A percentile compares a stretch with the other conserved stretches of the same genome.
Evolutionary conservation across 2,888 invertebrate species (phyloP).

Genomic region (Hecatera dysodea): DNA sequence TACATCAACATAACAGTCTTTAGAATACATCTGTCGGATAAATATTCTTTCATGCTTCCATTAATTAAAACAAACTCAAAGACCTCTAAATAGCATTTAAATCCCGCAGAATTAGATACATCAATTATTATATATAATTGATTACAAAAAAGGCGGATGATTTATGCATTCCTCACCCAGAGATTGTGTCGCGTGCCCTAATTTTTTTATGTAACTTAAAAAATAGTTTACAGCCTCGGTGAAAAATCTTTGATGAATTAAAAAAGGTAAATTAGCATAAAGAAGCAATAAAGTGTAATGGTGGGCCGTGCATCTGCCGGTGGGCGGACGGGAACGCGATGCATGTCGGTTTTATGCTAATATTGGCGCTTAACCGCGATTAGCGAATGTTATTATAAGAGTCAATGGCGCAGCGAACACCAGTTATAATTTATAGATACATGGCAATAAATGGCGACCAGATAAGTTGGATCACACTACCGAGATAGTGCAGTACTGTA

Average conservation of each 20-base stretch:
- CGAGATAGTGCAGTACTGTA: constrained; percentile 28
- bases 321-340: constrained; percentile 80
- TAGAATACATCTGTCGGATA: constrained; percentile 28
- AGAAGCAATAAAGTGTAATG: constrained; percentile 75
- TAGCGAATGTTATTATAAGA: constrained; percentile 71
- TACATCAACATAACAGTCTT: constrained; percentile 21
- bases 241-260: constrained; percentile 72
- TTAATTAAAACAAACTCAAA: constrained; percentile 57
- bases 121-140: constrained; percentile 60
- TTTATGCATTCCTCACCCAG: constrained; percentile 68
- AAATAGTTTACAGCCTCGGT: constrained; percentile 76
- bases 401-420: constrained; percentile 59
- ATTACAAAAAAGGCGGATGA: constrained; percentile 67
- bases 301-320: constrained; percentile 81
- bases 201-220: constrained; percentile 80
- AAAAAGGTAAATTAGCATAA: constrained; percentile 83
- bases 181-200: constrained; percentile 83
- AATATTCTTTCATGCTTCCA: constrained; percentile 24
- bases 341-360: constrained; percentile 86
- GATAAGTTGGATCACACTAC: constrained; percentile 38
- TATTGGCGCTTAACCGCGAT: constrained; percentile 74
- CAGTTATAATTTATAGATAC: constrained; percentile 54
- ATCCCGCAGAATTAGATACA: constrained; percentile 53
- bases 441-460: constrained; percentile 42
- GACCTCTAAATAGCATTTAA: constrained; percentile 56